A percentile compares a stretch with the other conserved stretches of the same genome.
Evolutionary conservation across 23 tunicate genomes (phyloP).

Genomic region (Halocynthia roretzi): DNA sequence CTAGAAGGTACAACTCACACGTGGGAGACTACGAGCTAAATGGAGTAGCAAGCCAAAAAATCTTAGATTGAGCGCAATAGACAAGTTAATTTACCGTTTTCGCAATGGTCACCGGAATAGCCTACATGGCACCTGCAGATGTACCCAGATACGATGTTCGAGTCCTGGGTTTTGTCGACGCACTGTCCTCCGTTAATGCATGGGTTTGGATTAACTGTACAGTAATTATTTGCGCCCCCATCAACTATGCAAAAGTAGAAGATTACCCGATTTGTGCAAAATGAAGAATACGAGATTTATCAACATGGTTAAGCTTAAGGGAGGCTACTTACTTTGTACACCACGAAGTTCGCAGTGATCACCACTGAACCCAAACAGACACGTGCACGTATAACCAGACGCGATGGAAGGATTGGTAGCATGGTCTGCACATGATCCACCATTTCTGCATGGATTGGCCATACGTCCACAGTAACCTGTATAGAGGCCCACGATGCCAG

Average conservation of each 20-base stretch:
- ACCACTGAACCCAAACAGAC: background rate
- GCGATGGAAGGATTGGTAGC: background rate
- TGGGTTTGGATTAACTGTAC: background rate
- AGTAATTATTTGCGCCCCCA: background rate
- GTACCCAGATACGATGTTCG: background rate
- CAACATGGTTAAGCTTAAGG: too few species aligned
- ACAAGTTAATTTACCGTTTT: background rate
- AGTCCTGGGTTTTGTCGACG: background rate
- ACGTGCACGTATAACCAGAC: background rate
- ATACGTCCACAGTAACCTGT: background rate
- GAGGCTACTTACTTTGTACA: too few species aligned
- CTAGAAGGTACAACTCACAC: too few species aligned
- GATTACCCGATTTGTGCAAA: too few species aligned
- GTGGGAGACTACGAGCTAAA: too few species aligned
- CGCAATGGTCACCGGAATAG: conserved; percentile 5
- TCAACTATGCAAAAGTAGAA: too few species aligned
- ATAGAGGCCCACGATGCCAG: too few species aligned
- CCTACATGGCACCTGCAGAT: background rate
- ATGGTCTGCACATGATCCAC: background rate
- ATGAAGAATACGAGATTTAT: too few species aligned
- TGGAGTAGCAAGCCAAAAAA: too few species aligned
- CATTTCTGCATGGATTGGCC: background rate
- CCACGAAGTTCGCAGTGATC: conserved; percentile 13
- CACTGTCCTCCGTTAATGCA: background rate
- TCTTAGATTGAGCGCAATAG: background rate